These are phyloP conservation scores for Drosophila basisetae DNA, from an alignment of 2,888 invertebrate species.

Conservation along the genomic window DNA sequence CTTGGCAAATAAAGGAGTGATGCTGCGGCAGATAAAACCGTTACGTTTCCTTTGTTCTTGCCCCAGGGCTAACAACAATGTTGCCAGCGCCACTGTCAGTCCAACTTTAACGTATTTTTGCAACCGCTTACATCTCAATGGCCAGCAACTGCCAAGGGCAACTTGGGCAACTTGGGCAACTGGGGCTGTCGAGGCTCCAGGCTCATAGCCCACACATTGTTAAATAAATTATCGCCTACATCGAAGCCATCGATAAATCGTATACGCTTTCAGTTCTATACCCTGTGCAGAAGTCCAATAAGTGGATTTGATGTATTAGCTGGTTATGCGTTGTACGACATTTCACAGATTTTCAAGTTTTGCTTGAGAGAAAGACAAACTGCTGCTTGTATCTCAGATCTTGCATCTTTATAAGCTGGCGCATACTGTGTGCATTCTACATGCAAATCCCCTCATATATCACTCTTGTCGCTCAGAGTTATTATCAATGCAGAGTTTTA, in stretches of 20 bases:
- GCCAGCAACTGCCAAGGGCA: conserved; percentile 43
- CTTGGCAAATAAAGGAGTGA: conserved; percentile 81
- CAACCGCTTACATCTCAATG: conserved; percentile 72
- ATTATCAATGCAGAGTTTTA: too few relatives aligned
- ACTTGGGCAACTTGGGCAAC: conserved; percentile 2
- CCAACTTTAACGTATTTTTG: conserved; percentile 31
- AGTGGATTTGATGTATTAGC: background rate
- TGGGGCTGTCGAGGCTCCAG: conserved; percentile 20
- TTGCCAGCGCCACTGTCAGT: conserved; percentile 16
- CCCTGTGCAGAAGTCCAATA: conserved; percentile 21
- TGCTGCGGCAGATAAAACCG: conserved; percentile 75
- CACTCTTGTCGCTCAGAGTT: too few relatives aligned
- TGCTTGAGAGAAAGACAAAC: background rate
- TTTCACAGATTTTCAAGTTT: background rate
- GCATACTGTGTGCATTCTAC: too few relatives aligned
- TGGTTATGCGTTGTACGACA: background rate
- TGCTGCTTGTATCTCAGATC: background rate
- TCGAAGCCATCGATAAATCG: conserved; percentile 62
- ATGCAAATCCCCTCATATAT: too few relatives aligned
- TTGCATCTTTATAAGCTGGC: too few relatives aligned
- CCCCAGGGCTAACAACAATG: conserved; percentile 45
- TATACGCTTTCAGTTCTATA: conserved; percentile 30
- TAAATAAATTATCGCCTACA: conserved; percentile 79
- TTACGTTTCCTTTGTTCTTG: conserved; percentile 68
- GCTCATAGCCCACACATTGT: conserved; percentile 69